Conservation (phyloP, 1,140 invertebrate genomes). For the Brachystomella parvula region DNA sequence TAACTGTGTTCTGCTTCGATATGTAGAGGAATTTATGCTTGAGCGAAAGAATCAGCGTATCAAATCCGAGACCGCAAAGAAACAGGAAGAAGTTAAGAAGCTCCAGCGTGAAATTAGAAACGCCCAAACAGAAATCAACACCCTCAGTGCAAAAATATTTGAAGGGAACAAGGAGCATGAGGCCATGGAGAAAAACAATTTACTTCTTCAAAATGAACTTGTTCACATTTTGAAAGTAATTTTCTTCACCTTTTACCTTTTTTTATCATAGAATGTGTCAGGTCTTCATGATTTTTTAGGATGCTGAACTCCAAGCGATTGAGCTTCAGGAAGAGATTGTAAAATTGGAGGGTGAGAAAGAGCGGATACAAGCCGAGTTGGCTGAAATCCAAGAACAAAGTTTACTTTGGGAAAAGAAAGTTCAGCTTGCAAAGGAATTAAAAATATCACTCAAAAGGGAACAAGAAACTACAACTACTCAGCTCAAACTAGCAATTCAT, state of each 20-base stretch:
- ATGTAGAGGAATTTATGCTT: conserved; percentile 60
- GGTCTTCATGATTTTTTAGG: conserved; percentile 47
- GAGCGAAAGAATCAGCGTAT: conserved; percentile 63
- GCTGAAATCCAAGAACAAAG: conserved; percentile 57
- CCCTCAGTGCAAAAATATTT: conserved; percentile 52
- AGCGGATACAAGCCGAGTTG: conserved; percentile 53
- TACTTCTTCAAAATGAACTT: conserved; percentile 50
- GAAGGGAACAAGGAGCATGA: conserved; percentile 53
- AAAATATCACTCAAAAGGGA: conserved; percentile 58
- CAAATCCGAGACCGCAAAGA: conserved; percentile 53
- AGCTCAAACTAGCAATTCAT: conserved; percentile 71
- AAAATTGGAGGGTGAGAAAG: conserved; percentile 57
- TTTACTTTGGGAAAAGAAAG: conserved; percentile 70
- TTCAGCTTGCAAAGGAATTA: conserved; percentile 56
- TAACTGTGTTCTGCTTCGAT: too few species aligned
- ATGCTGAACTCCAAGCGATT: conserved; percentile 52
- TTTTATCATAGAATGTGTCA: conserved; percentile 3
- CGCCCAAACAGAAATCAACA: conserved; percentile 52
- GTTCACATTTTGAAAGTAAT: conserved; percentile 46
- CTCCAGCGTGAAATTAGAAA: conserved; percentile 53
- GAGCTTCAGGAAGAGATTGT: conserved; percentile 56
- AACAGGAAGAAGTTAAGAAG: conserved; percentile 50
- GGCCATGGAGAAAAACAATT: conserved; percentile 53
- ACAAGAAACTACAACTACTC: conserved; percentile 48
- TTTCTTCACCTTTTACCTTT: too few species aligned